Percentiles rank a stretch among this genome's conserved stretches.
phyloP scores from a whole-genome alignment of 2,797 vertebrate genomes.

The Tapera naevia region DNA sequence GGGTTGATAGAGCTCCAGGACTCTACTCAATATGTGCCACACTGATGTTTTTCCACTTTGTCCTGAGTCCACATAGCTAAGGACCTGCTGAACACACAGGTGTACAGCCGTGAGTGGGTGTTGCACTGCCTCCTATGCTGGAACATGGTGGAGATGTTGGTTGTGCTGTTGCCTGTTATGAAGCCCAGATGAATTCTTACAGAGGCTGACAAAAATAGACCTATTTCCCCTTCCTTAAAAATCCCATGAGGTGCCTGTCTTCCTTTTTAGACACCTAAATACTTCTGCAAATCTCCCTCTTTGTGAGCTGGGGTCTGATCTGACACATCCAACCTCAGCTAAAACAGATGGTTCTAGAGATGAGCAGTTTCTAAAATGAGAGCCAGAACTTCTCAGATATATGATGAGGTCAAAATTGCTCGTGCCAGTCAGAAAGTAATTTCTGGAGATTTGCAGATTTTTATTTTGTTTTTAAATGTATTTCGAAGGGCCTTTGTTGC shows the following conservation, averaged over 20 bases:
- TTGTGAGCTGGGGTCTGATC: neutral
- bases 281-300: neutral
- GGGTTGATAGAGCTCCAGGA: neutral
- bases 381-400: neutral
- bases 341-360: neutral
- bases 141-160: rapidly evolving
- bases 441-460: neutral
- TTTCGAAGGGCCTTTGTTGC: constrained; percentile 9
- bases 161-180: neutral
- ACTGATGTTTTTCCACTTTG: rapidly evolving
- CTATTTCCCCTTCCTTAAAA: neutral
- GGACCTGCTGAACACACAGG: rapidly evolving
- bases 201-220: neutral
- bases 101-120: rapidly evolving
- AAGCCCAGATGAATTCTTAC: neutral
- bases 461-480: neutral
- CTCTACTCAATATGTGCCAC: rapidly evolving
- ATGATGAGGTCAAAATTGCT: constrained; percentile 22
- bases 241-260: neutral
- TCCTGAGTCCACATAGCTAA: rapidly evolving
- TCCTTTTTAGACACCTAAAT: neutral
- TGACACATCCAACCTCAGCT: neutral
- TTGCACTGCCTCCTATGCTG: neutral
- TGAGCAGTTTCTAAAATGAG: neutral
- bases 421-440: neutral